Evolutionary conservation across 2,888 invertebrate genomes (phyloP).

Genomic region (Melanotus villosus): DNA sequence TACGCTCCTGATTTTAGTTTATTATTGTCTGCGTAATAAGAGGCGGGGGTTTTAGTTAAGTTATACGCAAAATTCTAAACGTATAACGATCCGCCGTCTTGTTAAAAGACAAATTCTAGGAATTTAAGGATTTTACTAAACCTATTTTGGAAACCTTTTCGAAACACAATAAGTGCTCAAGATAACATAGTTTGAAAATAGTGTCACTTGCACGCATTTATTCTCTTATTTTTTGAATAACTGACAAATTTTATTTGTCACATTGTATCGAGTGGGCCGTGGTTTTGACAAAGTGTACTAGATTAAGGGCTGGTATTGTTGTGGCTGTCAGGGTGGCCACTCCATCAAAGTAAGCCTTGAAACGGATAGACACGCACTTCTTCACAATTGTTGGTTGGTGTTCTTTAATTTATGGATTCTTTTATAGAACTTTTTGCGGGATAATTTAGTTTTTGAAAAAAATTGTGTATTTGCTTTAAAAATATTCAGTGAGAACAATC

Average conservation of each 20-base stretch:
- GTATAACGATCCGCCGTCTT: not conserved
- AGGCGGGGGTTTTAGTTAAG: not conserved
- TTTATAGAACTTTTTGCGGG: not conserved
- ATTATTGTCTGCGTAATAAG: conserved; percentile 40
- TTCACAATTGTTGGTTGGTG: conserved; percentile 38
- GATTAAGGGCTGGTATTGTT: conserved; percentile 63
- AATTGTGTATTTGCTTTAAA: too few species aligned
- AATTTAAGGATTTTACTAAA: not conserved
- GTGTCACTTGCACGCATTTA: conserved; percentile 43
- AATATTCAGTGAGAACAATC: too few species aligned
- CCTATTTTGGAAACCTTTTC: not conserved
- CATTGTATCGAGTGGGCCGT: conserved; percentile 57
- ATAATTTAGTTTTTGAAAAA: too few species aligned
- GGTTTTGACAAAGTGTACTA: conserved; percentile 65
- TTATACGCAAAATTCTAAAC: not conserved
- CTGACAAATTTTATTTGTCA: conserved; percentile 46
- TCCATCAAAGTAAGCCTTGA: conserved; percentile 62
- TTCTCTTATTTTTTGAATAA: conserved; percentile 39
- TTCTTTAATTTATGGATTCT: conserved; percentile 48
- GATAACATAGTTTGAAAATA: conserved; percentile 22
- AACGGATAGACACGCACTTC: conserved; percentile 56
- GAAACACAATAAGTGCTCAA: conserved; percentile 2
- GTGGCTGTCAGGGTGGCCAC: conserved; percentile 64
- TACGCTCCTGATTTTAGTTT: conserved; percentile 44
- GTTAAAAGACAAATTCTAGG: not conserved